These are phyloP conservation scores for Aleiodes sp. DNA, from an alignment of 1,140 invertebrate genomes.

Conservation along the genomic window DNA sequence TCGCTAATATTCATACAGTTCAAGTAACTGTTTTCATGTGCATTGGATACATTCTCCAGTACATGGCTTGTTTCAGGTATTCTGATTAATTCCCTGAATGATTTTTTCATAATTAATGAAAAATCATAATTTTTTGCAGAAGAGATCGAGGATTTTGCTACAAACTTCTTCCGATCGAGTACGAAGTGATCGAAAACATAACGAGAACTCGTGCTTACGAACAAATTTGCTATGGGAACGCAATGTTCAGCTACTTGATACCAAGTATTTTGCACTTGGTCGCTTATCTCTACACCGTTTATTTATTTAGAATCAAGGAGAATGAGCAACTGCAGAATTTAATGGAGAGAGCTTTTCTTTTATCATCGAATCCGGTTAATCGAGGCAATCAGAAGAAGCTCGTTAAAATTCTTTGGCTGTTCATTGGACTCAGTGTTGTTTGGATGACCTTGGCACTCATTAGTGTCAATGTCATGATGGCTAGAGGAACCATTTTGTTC, in stretches of 20 bases:
- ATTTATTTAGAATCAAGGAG: constrained; percentile 82
- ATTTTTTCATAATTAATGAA: no score
- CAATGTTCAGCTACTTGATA: constrained; percentile 80
- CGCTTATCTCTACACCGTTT: constrained; percentile 80
- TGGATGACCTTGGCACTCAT: constrained; percentile 75
- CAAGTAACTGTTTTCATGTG: constrained; percentile 74
- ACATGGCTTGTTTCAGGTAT: constrained; percentile 80
- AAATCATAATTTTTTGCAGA: no score
- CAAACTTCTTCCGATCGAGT: constrained; percentile 64
- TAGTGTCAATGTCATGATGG: constrained; percentile 74
- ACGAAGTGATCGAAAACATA: constrained; percentile 44
- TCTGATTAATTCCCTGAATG: no score
- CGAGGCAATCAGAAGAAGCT: constrained; percentile 74
- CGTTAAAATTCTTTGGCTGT: constrained; percentile 76
- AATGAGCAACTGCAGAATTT: constrained; percentile 88
- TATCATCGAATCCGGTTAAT: constrained; percentile 74
- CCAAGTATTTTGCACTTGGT: constrained; percentile 80
- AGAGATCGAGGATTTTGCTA: constrained; percentile 80
- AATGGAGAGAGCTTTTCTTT: constrained; percentile 85
- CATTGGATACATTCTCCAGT: constrained; percentile 78
- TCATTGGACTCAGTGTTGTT: constrained; percentile 72
- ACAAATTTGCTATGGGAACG: constrained; percentile 74
- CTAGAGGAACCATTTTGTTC: constrained; percentile 71
- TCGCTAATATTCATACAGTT: constrained; percentile 75
- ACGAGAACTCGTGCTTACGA: constrained; percentile 63